Evolutionary conservation across 2,113 vertebrate genomes (phyloP), one percentile per base, ranked within the genome.

Genomic region (Chionomys nivalis): DNA sequence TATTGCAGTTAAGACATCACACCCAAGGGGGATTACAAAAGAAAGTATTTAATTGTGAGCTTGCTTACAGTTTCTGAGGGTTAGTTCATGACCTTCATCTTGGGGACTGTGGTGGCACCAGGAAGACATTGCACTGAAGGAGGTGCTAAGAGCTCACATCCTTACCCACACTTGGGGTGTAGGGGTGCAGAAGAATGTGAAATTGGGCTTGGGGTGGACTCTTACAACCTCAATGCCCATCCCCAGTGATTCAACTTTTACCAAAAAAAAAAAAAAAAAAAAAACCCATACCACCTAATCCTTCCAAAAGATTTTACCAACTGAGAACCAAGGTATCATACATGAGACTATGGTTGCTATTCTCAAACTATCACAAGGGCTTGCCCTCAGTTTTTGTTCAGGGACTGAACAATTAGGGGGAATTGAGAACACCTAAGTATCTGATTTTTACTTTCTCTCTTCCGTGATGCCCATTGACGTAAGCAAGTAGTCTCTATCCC

Each of bases 81-180:
- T 52, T 52, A 36, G 47, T 33, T 4, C 1, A 52, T 36, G 1
- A 21, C 31, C 47, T 52, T 31, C 31, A 5, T 36, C 8, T 16
- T 79, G 28, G 16, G 31, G 47, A 36, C 47, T 78, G 28, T 52
- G 47, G 16, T 52, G 16, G 17, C 28, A 52, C 7, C 31, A 52
- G 47, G 8, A 14, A 78, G 7, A 17, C 28, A 33, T 78, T 49
- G 3, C 13, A 42, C 26, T 47, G 12, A 16, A 77, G 28, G 26
- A 49, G 14, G 17, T 49, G 44, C 6, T 49, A 78, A 49, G 44
- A 78, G 24, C 1, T 49, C 33, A 49, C 5, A 52, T 49, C 7
- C 47, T 52, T 19, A 5, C 19, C 1, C 7, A 21, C 31, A 79
- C 0, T 2, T 7, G 55, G 5, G 1, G 16, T 58, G 5, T 58